Evolutionary conservation across 2,888 invertebrate genomes (phyloP), one percentile per base, ranked within the genome.

Genomic region (Cerceris ruficornis): DNA sequence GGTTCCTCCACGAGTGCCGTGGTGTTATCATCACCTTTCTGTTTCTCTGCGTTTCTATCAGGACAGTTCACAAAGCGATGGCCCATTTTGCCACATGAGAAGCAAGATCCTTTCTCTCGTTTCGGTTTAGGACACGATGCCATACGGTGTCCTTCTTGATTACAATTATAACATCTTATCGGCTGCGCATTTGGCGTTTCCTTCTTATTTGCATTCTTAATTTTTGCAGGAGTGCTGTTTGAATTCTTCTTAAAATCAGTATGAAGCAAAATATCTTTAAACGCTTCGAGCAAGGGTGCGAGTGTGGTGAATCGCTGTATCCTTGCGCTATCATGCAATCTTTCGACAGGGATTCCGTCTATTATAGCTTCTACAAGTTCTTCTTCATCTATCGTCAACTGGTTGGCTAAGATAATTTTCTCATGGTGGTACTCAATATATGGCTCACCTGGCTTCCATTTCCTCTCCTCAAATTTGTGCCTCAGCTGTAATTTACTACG

Each of bases 401-500:
- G 50, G 7, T 64, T 64, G 9, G 52, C 62, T 14, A 64, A 14
- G 28, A 52, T 64, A 0, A 41, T 7, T 15, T 64, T 15, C 5
- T 64, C 62, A 6, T 64, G 52, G 62, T 41, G 52, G 28, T 52
- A 64, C 9, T 64, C 52, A 7, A 1, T 41, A 7, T 52, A 64
- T 4, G 62, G n/a, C 7, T 52, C 62, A 15, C 14, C 14, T 4
- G 41, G 9, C 39, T 52, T 39, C 62, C 52, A 52, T 2, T 8
- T 52, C 28, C 41, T 50, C 11, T 14, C 52, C 41, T 50, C 62
- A n/a, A 64, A 64, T 14, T 64, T 41, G 8, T 52, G 39, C 7
- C 52, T 50, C 41, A 52, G 7, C 5, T 9, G 39, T 13, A 41
- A 50, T 52, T 52, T 8, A 0, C 9, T 14, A 9, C 39, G 28